Evolutionary conservation across 2,113 vertebrate species (phyloP).

Genomic region (Raja brachyura): DNA sequence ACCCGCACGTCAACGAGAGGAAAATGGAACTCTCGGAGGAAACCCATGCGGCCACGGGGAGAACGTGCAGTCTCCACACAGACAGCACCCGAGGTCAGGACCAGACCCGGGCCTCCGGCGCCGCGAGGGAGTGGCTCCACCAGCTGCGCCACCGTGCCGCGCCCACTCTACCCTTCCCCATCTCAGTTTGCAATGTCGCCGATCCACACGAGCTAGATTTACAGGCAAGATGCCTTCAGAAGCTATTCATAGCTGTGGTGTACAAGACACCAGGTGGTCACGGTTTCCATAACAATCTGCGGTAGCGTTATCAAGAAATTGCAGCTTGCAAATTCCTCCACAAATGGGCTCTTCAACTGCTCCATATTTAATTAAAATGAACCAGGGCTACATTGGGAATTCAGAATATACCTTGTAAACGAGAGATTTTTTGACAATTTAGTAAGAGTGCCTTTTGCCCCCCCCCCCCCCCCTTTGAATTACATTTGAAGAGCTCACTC

Average conservation of each 20-base stretch:
- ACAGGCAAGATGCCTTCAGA: neutral
- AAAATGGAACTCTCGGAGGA: no score
- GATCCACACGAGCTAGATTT: neutral
- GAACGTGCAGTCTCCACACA: no score
- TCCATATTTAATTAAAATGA: constrained; percentile 12
- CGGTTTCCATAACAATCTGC: neutral
- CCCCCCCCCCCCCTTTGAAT: neutral
- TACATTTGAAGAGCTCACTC: neutral
- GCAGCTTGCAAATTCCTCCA: constrained; percentile 3
- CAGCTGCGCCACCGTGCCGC: no score
- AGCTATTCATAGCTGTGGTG: neutral
- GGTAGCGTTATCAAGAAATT: neutral
- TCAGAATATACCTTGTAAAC: neutral
- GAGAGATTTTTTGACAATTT: neutral
- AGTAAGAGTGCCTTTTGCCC: neutral
- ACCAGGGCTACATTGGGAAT: neutral
- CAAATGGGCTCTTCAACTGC: neutral
- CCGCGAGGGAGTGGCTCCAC: no score
- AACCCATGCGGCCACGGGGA: no score
- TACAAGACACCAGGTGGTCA: neutral
- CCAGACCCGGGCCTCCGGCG: no score
- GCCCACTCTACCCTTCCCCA: neutral
- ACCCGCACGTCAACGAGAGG: no score
- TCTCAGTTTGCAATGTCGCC: neutral
- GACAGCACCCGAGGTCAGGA: no score